Evolutionary conservation across 2,888 invertebrate species (phyloP).

Genomic region (Lepidocyrtinus sp.): DNA sequence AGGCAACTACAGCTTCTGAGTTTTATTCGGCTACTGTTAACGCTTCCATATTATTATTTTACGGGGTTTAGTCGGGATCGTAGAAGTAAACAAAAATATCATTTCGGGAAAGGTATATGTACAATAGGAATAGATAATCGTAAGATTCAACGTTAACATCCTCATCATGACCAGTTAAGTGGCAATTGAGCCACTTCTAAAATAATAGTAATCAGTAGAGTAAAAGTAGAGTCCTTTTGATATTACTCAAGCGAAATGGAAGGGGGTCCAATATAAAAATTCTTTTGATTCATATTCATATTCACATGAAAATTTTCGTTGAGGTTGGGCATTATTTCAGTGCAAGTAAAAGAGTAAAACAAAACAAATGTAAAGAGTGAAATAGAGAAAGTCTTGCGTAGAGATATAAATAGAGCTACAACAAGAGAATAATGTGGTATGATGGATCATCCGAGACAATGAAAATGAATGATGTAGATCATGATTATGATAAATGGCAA

Average conservation of each 20-base stretch:
- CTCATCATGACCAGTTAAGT: conserved; percentile 36
- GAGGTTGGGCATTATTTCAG: too few relatives aligned
- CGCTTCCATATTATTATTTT: conserved; percentile 10
- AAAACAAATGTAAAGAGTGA: too few relatives aligned
- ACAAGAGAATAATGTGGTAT: not conserved
- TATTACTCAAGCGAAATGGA: too few relatives aligned
- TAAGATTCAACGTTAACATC: conserved; percentile 17
- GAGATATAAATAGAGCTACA: not conserved
- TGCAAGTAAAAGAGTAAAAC: too few relatives aligned
- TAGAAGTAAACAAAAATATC: not conserved
- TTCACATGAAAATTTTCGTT: too few relatives aligned
- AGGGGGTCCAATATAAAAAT: not conserved
- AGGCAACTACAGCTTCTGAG: conserved; percentile 33
- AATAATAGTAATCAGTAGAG: conserved; percentile 17
- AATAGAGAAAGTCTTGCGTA: too few relatives aligned
- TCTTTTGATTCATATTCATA: too few relatives aligned
- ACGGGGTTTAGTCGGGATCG: not conserved
- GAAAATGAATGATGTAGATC: conserved; percentile 27
- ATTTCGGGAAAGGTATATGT: not conserved
- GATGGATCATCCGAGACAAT: conserved; percentile 30
- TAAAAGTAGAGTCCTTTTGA: not conserved
- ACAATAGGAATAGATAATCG: not conserved
- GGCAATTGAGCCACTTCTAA: conserved; percentile 55
- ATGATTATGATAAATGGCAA: conserved; percentile 53
- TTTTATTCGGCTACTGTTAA: conserved; percentile 24